A percentile compares a stretch with the other conserved stretches of the same genome.
phyloP scores from a whole-genome alignment of 1,140 invertebrate genomes.

The Nasonia vitripennis region DNA sequence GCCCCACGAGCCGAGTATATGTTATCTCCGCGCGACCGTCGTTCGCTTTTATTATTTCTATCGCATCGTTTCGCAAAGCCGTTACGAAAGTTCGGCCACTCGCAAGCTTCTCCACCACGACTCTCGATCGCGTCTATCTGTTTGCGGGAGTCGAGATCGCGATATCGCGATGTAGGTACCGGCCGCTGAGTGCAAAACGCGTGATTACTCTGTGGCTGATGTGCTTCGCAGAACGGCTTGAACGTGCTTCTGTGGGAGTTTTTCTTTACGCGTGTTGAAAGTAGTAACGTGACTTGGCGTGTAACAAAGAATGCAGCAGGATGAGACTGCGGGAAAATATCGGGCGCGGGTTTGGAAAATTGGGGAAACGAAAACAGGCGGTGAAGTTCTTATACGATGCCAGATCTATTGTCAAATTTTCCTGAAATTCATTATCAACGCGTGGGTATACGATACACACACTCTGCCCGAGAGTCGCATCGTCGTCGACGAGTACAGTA shows the following conservation, averaged over 20 bases:
- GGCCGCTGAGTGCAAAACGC: neutral
- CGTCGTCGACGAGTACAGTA: conserved; percentile 47
- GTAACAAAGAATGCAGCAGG: neutral
- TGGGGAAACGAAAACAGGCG: neutral
- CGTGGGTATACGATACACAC: neutral
- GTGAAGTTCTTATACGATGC: too few species aligned
- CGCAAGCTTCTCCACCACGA: neutral
- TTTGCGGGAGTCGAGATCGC: neutral
- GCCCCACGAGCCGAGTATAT: too few species aligned
- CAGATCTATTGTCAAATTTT: too few species aligned
- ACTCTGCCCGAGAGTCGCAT: conserved; percentile 31
- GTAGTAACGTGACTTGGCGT: neutral
- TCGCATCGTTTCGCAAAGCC: neutral
- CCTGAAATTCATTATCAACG: conserved; percentile 54
- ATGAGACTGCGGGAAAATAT: neutral
- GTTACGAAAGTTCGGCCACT: conserved; percentile 1
- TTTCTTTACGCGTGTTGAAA: neutral
- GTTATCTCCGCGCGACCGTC: too few species aligned
- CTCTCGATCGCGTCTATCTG: neutral
- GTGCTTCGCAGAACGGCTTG: neutral
- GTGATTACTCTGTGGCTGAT: neutral
- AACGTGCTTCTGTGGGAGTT: neutral
- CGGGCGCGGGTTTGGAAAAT: neutral
- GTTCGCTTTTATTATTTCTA: neutral
- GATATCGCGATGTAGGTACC: conserved; percentile 19